Percentiles rank a stretch among this genome's conserved stretches.
Conservation (phyloP, 2,113 vertebrate genomes). For the Brienomyrus longianalis region DNA sequence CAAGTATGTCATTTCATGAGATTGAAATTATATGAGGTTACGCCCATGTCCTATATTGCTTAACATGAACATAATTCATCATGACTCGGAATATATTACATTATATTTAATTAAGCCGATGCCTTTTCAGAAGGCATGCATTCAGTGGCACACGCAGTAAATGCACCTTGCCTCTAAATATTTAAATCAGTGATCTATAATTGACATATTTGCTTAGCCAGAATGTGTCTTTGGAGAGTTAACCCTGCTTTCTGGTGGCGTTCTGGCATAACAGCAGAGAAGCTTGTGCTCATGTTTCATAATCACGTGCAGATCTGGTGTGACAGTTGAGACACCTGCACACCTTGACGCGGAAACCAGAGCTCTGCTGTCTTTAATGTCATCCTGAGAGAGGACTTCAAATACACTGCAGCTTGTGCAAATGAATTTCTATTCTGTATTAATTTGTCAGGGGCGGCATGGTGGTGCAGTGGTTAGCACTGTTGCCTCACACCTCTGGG, state of each 20-base stretch:
- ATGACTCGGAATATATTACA: not conserved
- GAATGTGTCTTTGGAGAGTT: conserved; percentile 16
- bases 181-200: conserved; percentile 24
- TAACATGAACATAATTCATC: not conserved
- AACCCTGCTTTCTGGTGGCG: conserved; percentile 14
- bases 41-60: not conserved
- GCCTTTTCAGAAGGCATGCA: not conserved
- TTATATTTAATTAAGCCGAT: not conserved
- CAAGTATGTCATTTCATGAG: not conserved
- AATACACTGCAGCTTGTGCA: not conserved
- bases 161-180: conserved; percentile 18
- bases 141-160: not conserved
- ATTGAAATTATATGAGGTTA: not conserved
- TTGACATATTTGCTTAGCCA: conserved; percentile 26
- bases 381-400: conserved; percentile 2
- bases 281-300: not conserved
- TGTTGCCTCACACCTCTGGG: no score
- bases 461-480: no score
- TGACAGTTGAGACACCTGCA: conserved; percentile 7
- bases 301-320: conserved; percentile 9
- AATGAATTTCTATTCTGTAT: not conserved
- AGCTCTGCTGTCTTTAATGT: conserved; percentile 3
- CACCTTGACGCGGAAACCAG: conserved; percentile 15
- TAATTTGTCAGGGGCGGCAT: not conserved
- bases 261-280: conserved; percentile 21